A percentile compares a stretch with the other conserved stretches of the same genome.
phyloP scores from a whole-genome alignment of 2,113 vertebrate species.

The Hiodon alosoides region DNA sequence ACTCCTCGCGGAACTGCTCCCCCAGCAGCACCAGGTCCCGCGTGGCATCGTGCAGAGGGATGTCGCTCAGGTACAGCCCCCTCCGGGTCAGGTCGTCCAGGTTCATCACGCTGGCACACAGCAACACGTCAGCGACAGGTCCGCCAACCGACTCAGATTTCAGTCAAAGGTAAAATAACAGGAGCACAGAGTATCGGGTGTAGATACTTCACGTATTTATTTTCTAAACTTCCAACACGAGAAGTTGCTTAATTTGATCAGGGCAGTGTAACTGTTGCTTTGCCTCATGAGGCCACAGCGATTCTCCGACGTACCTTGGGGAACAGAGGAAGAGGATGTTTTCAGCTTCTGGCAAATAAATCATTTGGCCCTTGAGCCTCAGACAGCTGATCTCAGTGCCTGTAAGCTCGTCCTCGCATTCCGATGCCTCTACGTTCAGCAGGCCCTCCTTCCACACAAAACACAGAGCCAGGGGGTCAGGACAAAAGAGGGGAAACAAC shows the following conservation, averaged over 20 bases:
- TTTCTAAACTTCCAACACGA: no score
- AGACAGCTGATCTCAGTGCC: conserved; percentile 95
- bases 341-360: conserved; percentile 96
- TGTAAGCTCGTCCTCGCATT: conserved; percentile 93
- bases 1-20: conserved; percentile 96
- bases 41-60: conserved; percentile 92
- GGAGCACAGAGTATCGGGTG: not conserved
- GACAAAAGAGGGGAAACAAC: no score
- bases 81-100: conserved; percentile 90
- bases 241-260: no score
- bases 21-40: conserved; percentile 94
- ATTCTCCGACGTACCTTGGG: conserved; percentile 72
- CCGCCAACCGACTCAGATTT: not conserved
- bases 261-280: no score
- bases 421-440: conserved; percentile 89
- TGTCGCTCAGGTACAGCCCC: conserved; percentile 94
- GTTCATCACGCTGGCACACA: conserved; percentile 84
- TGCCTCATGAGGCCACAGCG: no score
- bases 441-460: conserved; percentile 77
- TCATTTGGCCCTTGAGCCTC: conserved; percentile 96
- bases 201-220: not conserved
- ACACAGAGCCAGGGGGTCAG: not conserved
- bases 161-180: not conserved
- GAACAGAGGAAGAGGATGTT: conserved; percentile 98
- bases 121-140: not conserved